Conservation (phyloP, 2,888 invertebrate genomes). For the Eupsilia transversa region DNA sequence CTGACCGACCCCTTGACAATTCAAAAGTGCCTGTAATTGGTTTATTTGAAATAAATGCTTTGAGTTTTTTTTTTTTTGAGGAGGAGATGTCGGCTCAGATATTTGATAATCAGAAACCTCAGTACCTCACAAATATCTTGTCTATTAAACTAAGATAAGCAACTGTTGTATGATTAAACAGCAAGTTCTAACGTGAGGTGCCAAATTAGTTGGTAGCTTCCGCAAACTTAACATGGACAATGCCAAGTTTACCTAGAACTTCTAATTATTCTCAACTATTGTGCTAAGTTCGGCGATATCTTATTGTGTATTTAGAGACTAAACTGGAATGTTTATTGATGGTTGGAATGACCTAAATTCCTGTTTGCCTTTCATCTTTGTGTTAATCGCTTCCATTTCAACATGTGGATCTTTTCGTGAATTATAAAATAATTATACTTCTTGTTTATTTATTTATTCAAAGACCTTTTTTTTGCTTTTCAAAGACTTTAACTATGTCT, state of each 20-base stretch:
- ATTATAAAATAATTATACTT: too few species aligned
- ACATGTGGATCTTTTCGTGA: too few species aligned
- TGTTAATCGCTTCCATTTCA: background rate
- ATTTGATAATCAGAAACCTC: background rate
- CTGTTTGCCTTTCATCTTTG: background rate
- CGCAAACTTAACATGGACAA: constrained; percentile 59
- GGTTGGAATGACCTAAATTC: constrained; percentile 5
- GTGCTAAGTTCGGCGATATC: constrained; percentile 54
- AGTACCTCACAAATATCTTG: constrained; percentile 16
- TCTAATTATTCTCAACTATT: constrained; percentile 62
- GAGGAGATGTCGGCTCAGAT: background rate
- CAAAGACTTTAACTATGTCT: background rate
- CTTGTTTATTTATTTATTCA: too few species aligned
- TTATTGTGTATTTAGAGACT: constrained; percentile 8
- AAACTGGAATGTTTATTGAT: constrained; percentile 39
- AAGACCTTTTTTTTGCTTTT: too few species aligned
- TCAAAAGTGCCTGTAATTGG: too few species aligned
- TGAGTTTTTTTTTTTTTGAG: too few species aligned
- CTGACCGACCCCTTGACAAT: too few species aligned
- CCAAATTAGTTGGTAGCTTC: constrained; percentile 63
- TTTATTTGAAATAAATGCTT: too few species aligned
- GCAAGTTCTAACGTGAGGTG: constrained; percentile 53
- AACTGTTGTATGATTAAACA: constrained; percentile 47
- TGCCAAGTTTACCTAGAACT: constrained; percentile 61
- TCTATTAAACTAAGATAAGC: constrained; percentile 53